Percentiles rank a stretch among this genome's conserved stretches.
Evolutionary conservation across 1,140 invertebrate species (phyloP).

Genomic region (Nilaparvata lugens): DNA sequence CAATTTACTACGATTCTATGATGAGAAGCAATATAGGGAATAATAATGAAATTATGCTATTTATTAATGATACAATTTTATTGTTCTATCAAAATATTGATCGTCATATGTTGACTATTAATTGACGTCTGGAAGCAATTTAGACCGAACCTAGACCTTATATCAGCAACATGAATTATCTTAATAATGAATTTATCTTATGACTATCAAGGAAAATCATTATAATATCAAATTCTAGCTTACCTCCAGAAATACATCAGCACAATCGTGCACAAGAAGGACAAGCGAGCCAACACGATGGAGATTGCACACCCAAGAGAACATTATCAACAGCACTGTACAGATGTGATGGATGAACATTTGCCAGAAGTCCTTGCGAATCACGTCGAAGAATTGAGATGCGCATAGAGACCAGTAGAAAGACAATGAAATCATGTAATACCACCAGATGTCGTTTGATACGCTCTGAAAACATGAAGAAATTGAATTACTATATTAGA

Average conservation of each 20-base stretch:
- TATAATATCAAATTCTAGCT: slow-evolving; percentile 18
- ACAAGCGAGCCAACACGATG: slow-evolving; percentile 86
- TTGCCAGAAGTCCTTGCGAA: slow-evolving; percentile 93
- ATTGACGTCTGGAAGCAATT: not conserved
- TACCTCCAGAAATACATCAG: slow-evolving; percentile 92
- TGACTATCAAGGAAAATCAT: not conserved
- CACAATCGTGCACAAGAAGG: slow-evolving; percentile 85
- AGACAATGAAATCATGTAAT: slow-evolving; percentile 89
- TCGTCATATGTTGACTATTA: not conserved
- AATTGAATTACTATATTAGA: slow-evolving; percentile 2
- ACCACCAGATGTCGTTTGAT: slow-evolving; percentile 77
- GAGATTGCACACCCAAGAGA: slow-evolving; percentile 93
- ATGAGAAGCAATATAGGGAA: too few relatives aligned
- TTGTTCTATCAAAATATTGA: not conserved
- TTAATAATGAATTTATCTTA: not conserved
- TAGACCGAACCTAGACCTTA: not conserved
- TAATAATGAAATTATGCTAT: too few relatives aligned
- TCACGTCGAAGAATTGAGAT: slow-evolving; percentile 89
- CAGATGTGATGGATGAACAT: slow-evolving; percentile 97
- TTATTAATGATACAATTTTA: too few relatives aligned
- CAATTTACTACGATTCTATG: too few relatives aligned
- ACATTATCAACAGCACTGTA: slow-evolving; percentile 77
- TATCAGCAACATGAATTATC: not conserved
- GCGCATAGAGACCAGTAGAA: slow-evolving; percentile 94
- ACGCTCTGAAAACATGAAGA: slow-evolving; percentile 44